Evolutionary conservation across 2,888 invertebrate species (phyloP), one percentile per base, ranked within the genome.

Genomic region (Sphaeridia pumilis): DNA sequence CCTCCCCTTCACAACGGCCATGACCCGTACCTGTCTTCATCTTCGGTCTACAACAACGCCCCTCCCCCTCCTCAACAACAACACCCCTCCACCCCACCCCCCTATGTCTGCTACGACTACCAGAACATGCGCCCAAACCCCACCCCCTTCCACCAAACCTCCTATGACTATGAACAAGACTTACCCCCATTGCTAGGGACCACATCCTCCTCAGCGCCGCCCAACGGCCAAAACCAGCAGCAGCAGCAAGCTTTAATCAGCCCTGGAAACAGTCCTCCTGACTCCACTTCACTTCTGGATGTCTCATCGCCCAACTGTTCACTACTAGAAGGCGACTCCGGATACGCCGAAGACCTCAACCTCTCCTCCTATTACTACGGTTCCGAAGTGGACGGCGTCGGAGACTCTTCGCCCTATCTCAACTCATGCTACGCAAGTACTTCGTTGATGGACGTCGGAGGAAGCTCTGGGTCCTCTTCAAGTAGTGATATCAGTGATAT

Each of bases 141-240:
- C 4, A 65, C 65, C 7, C 65, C 65, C 25, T 65, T 63, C 49
- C 65, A 65, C 54, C 58, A 61, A 20, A 54, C 63, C n/a, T 57
- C 57, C 20, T 65, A 63, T 41, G 63, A 63, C 56, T 62, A 64
- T 27, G 61, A 61, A 34, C 58, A 62, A 43, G 58, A 60, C 52
- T 55, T 60, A 36, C 52, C 59, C 24, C 34, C 38, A 7, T 31
- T 47, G 35, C 21, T 22, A 7, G 34, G 28, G 28, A 21, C n/a
- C n/a, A n/a, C n/a, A n/a, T n/a, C n/a, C n/a, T n/a, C n/a, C n/a
- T n/a, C n/a, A n/a, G n/a, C n/a, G n/a, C n/a, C n/a, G n/a, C n/a
- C n/a, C n/a, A n/a, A n/a, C n/a, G n/a, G n/a, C n/a, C n/a, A n/a
- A n/a, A n/a, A n/a, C n/a, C n/a, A n/a, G n/a, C n/a, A n/a, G n/a